Evolutionary conservation across 1,140 invertebrate genomes (phyloP).

Genomic region (Schmidtea mediterranea): DNA sequence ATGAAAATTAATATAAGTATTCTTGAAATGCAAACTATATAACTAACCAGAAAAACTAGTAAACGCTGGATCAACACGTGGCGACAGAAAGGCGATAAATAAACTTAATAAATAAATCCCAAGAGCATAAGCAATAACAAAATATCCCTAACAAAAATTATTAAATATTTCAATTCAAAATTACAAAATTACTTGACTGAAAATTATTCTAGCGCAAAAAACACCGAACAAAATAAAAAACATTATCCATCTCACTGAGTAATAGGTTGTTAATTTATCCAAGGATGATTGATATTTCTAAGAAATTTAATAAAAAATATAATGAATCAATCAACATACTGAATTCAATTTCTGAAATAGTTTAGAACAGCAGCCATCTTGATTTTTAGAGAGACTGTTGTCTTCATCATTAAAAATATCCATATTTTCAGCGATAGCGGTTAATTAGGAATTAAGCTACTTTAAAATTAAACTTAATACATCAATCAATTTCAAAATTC

Average conservation of each 20-base stretch:
- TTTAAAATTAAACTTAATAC: too few species aligned
- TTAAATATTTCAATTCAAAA: neutral
- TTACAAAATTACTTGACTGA: neutral
- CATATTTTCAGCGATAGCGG: too few species aligned
- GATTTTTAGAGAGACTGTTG: too few species aligned
- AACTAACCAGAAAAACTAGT: neutral
- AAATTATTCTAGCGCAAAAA: neutral
- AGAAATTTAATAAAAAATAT: neutral
- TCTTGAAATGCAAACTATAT: too few species aligned
- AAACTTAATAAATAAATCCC: conserved; percentile 4
- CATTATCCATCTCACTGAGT: neutral
- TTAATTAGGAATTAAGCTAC: too few species aligned
- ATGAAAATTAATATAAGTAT: too few species aligned
- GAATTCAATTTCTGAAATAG: too few species aligned
- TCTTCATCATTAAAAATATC: too few species aligned
- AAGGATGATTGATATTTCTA: neutral
- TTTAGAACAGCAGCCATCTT: too few species aligned
- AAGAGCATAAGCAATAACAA: conserved; percentile 3
- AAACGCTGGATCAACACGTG: conserved; percentile 3
- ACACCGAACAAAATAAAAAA: neutral
- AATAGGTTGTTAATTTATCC: neutral
- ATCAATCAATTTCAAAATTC: too few species aligned
- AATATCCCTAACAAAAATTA: conserved; percentile 6
- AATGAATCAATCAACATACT: too few species aligned
- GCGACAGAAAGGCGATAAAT: conserved; percentile 1